Evolutionary conservation across 2,888 invertebrate genomes (phyloP), one percentile per base, ranked within the genome.

Genomic region (Crematogaster levior): DNA sequence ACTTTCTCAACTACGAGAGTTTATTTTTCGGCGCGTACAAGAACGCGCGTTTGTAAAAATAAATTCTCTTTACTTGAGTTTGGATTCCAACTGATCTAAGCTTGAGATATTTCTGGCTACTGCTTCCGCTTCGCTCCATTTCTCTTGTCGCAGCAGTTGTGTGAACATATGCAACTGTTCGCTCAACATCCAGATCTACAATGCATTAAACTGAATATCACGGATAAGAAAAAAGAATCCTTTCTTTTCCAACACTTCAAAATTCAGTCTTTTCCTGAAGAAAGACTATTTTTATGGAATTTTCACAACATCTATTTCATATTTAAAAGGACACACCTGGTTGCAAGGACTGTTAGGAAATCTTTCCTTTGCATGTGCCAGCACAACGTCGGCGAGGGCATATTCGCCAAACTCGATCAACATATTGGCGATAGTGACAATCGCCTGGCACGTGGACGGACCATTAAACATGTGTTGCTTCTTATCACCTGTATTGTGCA

Each of bases 401-500:
- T 96, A 96, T 91, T 96, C 95, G 85, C 97, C 95, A 93, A 94
- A 95, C 92, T 95, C 90, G 90, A 96, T 95, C 84, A 96, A 95
- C 79, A 95, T 94, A 82, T 95, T 95, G 0, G 97, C 96, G 37
- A 97, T 93, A 91, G 96, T 97, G 87, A 97, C 96, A 66, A 97
- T 94, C 0, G 97, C 96, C 88, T 97, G 96, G 92, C 97, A 97
- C 18, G 96, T 95, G 15, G 97, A 96, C 88, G 97, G 97, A 0
- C 97, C 96, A 88, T 96, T 96, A 86, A 96, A 96, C 91, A 95
- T 95, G 88, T 95, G 95, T 60, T 94, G 93, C 40, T 94, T 93
- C 60, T 94, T 93, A 84, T 95, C 95, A 93, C 97, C 97, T 7
- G 97, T 96, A 92, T 98, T 97, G 27, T 97, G 95, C 89, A 97